Evolutionary conservation across 2,113 vertebrate genomes (phyloP), one percentile per base, ranked within the genome.

Genomic region (Malurus melanocephalus): DNA sequence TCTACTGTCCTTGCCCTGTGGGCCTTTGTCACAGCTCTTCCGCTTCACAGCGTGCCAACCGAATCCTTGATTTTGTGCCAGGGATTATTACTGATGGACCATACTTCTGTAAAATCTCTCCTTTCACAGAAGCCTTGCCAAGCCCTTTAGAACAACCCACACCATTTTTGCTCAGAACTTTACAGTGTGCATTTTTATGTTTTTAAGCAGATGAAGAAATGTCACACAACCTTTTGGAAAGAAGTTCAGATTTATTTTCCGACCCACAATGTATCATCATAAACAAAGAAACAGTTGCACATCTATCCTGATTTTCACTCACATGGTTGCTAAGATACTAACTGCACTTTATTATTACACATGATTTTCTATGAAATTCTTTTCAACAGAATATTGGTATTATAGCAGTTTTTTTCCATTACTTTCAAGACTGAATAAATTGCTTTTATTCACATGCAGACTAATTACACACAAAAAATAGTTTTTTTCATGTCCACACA

Each of bases 261-360:
- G 76, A 53, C n/a, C 43, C 23, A 26, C 23, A 55, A 8, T 35
- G 10, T 66, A 73, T 24, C 18, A 49, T 17, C 62, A 85, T n/a
- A 93, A 91, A 71, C 17, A 84, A 90, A 65, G 35, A 64, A 79
- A 69, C 8, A 53, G 40, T 42, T 73, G 35, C 21, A 69, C 0
- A 1, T 7, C 27, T 84, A 68, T n/a, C 5, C 23, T 61, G 46
- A 79, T 61, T 76, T 88, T 87, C 19, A 62, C n/a, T 85, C 38
- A 65, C 28, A 52, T 3, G 73, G 75, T 89, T 92, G 67, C 75
- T 85, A 80, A 66, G 71, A 66, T 74, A 90, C 60, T 46, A 49
- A 27, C 56, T 62, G 51, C 5, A 73, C 88, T 92, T 86, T 76
- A 51, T 46, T 76, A 62, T 68, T 65, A 60, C 33, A 49, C 9